phyloP scores from a whole-genome alignment of 2,113 vertebrate species.

The Narcine bancroftii region DNA sequence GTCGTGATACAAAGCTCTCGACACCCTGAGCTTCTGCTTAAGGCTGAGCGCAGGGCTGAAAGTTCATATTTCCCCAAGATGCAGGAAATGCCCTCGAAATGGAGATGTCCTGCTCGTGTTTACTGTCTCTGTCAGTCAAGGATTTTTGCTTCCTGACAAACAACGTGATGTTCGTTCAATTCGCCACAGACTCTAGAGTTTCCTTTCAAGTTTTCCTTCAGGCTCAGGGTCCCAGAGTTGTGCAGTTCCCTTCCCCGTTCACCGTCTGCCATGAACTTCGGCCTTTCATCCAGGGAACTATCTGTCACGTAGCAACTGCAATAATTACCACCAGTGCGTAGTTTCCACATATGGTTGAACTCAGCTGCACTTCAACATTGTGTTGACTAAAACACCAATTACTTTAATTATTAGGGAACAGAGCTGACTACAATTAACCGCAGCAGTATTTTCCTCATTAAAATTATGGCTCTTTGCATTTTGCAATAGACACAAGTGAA shows the following conservation, averaged over 20 bases:
- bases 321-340: not conserved
- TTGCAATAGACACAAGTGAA: not conserved
- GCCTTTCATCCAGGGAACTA: not conserved
- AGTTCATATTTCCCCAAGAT: too few relatives aligned
- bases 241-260: not conserved
- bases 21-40: too few relatives aligned
- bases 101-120: too few relatives aligned
- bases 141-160: not conserved
- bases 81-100: too few relatives aligned
- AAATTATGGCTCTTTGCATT: not conserved
- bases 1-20: too few relatives aligned
- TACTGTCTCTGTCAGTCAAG: too few relatives aligned
- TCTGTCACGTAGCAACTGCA: not conserved
- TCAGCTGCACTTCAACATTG: constrained; percentile 5
- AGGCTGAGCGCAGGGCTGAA: too few relatives aligned
- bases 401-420: constrained; percentile 33
- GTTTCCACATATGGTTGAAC: not conserved
- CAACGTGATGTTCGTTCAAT: not conserved
- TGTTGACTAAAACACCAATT: constrained; percentile 35
- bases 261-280: not conserved
- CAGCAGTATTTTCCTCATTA: constrained; percentile 33
- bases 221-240: too few relatives aligned
- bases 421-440: constrained; percentile 27
- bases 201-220: not conserved
- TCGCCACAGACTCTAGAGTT: not conserved